Evolutionary conservation across 2,888 invertebrate genomes (phyloP), one percentile per base, ranked within the genome.

Genomic region (Trissolcus japonicus): DNA sequence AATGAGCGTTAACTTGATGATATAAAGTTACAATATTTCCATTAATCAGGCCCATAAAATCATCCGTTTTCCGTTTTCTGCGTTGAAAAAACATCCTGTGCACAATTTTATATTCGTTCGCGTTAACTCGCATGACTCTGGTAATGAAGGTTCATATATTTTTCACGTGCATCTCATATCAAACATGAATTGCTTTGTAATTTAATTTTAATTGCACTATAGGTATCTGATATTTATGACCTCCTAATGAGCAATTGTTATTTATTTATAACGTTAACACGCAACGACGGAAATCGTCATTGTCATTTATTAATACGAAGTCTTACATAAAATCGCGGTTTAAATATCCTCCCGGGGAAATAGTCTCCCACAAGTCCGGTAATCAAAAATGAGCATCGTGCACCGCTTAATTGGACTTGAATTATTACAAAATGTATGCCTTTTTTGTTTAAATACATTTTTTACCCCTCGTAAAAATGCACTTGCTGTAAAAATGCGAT

Each of bases 371-470:
- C 75, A 59, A 57, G 35, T 11, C 4, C 41, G 6, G 61, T 46
- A 62, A 63, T 75, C 67, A 63, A 75, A 66, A 59, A 68, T 1
- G 62, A 55, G 63, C 67, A 43, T 19, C 56, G 35, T 11, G 54
- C 68, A 63, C 68, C 59, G 67, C 62, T 75, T 75, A 75, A 75
- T 75, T 75, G 75, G 75, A 59, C 67, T 25, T 25, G 62, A 68
- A 75, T 67, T 68, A 75, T 67, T 62, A 40, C 75, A 25, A 35
- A 35, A 35, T 11, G 35, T 35, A 35, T 35, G 35, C 6, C 7
- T 35, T 35, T 11, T 61, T 74, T 67, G n/a, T 74, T 62, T 29
- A 0, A 16, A 9, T 17, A 9, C 11, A 19, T 51, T 16, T 17
- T 17, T 13, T 19, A 17, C 41, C 25, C 13, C 40, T 40, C 21